Base-by-base conservation (phyloP, 1,140 invertebrate genomes). In the Frieseomelitta varia region DNA sequence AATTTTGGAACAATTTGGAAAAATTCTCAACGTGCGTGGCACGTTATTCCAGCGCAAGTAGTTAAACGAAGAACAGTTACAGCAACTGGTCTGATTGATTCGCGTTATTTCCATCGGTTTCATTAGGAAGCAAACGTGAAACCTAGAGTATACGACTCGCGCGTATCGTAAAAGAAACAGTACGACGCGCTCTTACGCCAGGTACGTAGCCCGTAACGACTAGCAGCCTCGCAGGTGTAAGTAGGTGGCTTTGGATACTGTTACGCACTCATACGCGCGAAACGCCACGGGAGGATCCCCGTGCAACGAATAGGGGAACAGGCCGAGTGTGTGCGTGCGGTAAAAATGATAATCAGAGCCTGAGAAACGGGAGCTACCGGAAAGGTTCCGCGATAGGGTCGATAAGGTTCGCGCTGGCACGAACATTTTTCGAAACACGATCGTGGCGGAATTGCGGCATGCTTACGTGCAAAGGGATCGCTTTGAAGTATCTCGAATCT, bases 271-370 rank as follows among this genome's bases (percentile, higher is more conserved):
- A 55, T 15, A 77, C 71, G 27, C 24, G 24, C 11, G 51, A n/a
- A 61, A 58, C 53, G 15, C 55, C 14, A 77, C 65, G 47, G 65
- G 51, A 34, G 30, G 39, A 47, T 47, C 39, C 19, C 19, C 63
- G 24, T 72, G 53, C 58, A 27, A 27, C 15, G 24, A 51, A 12
- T 30, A 63, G 24, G 27, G 14, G 68, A 61, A 61, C 15, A 17
- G 39, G 6, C 21, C 11, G 14, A 11, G 19, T 84, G 78, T 73
- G 75, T 84, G 78, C 78, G 75, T 79, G 77, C n/a, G 56, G 58
- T 34, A 80, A 89, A 89, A 85, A 81, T 88, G 88, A 86, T 84
- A 86, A 89, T 89, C 81, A 88, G 71, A 71, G 63, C 67, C 61
- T 67, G 79, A 83, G 87, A 89, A 86, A 89, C 72, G 80, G 76